phyloP scores from a whole-genome alignment of 2,797 vertebrate genomes.

The Micromesistius poutassou region DNA sequence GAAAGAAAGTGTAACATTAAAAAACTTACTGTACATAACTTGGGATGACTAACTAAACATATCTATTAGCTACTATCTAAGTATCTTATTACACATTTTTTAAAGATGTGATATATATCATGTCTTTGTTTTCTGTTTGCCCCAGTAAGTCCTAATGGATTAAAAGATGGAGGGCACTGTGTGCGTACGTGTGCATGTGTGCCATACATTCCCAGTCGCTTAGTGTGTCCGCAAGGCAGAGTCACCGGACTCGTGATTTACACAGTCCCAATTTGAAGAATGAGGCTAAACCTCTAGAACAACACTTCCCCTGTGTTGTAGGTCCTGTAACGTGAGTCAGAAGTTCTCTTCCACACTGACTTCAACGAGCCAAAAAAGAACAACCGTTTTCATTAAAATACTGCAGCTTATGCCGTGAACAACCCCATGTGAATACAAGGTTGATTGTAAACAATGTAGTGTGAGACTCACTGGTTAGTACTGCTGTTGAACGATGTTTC shows the following conservation, averaged over 20 bases:
- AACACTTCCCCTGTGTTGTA: background rate
- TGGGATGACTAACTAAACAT: background rate
- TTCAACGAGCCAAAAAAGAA: background rate
- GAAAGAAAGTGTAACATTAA: background rate
- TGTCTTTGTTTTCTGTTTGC: background rate
- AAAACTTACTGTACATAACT: background rate
- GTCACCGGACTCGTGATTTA: background rate
- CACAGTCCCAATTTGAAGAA: background rate
- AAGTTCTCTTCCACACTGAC: background rate
- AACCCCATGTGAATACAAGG: background rate
- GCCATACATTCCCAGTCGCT: slow-evolving; percentile 2
- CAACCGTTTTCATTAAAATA: background rate
- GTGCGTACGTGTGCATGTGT: background rate
- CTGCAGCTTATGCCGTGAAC: background rate
- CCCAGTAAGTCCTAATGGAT: background rate
- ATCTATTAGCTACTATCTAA: background rate
- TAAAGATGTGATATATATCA: background rate
- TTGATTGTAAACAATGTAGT: background rate
- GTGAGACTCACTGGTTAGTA: background rate
- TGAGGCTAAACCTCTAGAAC: background rate
- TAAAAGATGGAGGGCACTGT: background rate
- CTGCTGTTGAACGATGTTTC: background rate
- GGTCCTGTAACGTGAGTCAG: background rate
- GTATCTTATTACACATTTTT: background rate
- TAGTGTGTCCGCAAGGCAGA: background rate